Evolutionary conservation across 2,113 vertebrate genomes (phyloP), one percentile per base, ranked within the genome.

Genomic region (Tragelaphus imberbis): DNA sequence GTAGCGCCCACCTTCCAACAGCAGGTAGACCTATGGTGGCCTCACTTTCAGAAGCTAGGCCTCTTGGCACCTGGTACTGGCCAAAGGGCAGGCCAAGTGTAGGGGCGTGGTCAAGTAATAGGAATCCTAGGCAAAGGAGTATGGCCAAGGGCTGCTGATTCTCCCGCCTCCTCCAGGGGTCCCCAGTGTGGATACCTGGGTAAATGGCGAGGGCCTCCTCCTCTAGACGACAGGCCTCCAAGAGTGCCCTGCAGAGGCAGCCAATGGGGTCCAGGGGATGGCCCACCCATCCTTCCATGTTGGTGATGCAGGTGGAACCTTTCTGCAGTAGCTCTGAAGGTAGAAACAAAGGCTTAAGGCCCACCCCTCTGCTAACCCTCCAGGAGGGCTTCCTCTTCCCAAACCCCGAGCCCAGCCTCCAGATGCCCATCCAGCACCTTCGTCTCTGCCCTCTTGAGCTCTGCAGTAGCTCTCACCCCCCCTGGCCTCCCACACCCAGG

Each of bases 191-290:
- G 28, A 36, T 96, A 99, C 98, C 98, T 98, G 98, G 95, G 56
- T 97, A 98, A 53, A 98, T 98, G 5, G 90, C 14, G 0, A 98
- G 98, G 9, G 96, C 96, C 40, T 98, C 98, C 10, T 98, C 98
- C 33, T 98, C 98, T 79, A 97, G 92, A 53, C 98, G 97, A 80
- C 98, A 98, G 96, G 98, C 98, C 91, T 99, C 99, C 79, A 98
- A 95, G 77, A 99, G 98, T 0, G 98, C 98, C 84, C 97, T 98
- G 96, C 98, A 98, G 58, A 99, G 98, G 85, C 99, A 99, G 84
- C 98, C 98, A 4, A 99, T 98, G 53, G 99, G 99, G 90, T 99
- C 98, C 82, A 99, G 94, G 7, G 99, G 99, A 81, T 99, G 99
- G 21, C 98, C 98, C 61, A 99, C 98, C 98, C 99, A 99, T 23